phyloP scores from a whole-genome alignment of 2,113 vertebrate genomes.

The Pelecanoides urinatrix region DNA sequence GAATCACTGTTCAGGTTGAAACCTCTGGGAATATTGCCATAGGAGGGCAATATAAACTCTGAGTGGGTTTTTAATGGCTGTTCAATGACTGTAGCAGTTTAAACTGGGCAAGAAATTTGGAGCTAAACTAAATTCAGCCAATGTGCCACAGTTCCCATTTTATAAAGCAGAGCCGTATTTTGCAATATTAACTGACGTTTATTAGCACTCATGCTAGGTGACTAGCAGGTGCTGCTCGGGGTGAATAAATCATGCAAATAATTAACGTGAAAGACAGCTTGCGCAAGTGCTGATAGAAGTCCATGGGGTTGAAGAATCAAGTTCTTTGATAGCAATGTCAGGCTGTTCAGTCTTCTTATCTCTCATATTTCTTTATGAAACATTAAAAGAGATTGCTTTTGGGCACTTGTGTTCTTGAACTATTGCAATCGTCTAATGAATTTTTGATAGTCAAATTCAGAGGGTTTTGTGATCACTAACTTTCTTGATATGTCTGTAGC shows the following conservation, averaged over 20 bases:
- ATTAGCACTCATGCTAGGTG: neutral
- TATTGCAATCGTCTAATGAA: constrained; percentile 43
- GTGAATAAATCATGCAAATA: constrained; percentile 40
- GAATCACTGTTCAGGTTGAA: constrained; percentile 20
- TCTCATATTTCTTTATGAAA: constrained; percentile 48
- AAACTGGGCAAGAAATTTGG: neutral
- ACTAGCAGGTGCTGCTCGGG: constrained; percentile 10
- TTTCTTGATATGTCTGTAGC: constrained; percentile 6
- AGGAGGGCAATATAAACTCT: neutral
- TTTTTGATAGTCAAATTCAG: constrained; percentile 49
- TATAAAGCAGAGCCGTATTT: neutral
- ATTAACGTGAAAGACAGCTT: constrained; percentile 17
- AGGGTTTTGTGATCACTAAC: constrained; percentile 34
- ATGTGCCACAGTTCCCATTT: neutral
- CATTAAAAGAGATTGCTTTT: constrained; percentile 45
- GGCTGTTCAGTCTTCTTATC: constrained; percentile 36
- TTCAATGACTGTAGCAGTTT: constrained; percentile 2
- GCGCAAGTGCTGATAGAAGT: neutral
- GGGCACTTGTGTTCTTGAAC: constrained; percentile 57
- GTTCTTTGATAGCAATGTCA: constrained; percentile 33
- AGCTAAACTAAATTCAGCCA: neutral
- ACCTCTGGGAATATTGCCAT: constrained; percentile 24
- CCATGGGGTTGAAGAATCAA: neutral
- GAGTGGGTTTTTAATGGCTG: constrained; percentile 14
- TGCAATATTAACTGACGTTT: neutral